phyloP scores from a whole-genome alignment of 1,140 invertebrate species.

The Periplaneta americana region DNA sequence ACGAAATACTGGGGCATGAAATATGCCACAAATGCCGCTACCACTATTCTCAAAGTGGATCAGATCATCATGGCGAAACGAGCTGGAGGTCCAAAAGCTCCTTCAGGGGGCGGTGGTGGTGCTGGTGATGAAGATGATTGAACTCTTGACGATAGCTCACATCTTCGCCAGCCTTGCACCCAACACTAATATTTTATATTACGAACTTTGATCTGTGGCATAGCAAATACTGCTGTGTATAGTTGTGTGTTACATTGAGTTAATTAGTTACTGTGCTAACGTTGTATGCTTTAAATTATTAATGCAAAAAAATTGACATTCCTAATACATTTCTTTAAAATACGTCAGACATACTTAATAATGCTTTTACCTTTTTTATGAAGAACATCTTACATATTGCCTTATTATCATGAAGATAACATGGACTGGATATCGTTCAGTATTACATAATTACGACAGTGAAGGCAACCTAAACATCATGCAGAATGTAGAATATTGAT shows the following conservation, averaged over 20 bases:
- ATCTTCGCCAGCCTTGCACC: neutral
- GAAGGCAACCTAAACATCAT: no score
- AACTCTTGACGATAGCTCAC: no score
- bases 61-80: conserved; percentile 98
- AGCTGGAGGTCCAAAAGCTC: conserved; percentile 90
- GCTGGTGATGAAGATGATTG: conserved; percentile 60
- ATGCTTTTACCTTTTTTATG: no score
- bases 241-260: no score
- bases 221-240: neutral
- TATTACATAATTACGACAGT: no score
- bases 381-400: no score
- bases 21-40: conserved; percentile 88
- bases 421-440: no score
- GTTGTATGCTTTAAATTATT: neutral
- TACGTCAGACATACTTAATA: no score
- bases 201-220: neutral
- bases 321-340: neutral
- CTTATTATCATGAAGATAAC: no score
- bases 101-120: conserved; percentile 47
- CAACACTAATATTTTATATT: neutral
- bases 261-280: conserved; percentile 7
- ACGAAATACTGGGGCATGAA: conserved; percentile 92
- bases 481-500: no score
- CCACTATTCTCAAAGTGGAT: conserved; percentile 94
- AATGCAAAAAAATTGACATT: neutral